phyloP scores from a whole-genome alignment of 2,113 vertebrate genomes.

The Naja naja region DNA sequence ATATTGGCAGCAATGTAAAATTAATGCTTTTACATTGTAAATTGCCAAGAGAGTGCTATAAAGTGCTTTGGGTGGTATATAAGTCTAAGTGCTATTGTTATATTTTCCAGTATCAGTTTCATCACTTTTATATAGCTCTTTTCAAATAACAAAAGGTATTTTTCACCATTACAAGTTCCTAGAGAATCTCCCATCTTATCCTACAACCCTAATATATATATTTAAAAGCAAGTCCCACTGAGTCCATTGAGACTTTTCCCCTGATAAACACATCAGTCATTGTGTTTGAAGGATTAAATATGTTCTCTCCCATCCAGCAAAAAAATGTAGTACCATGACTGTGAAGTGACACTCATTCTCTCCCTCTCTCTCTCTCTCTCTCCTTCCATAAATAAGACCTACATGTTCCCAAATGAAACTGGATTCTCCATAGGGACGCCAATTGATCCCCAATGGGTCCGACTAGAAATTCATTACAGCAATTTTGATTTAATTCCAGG shows the following conservation, averaged over 20 bases:
- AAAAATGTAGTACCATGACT: neutral
- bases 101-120: neutral
- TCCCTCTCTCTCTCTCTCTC: too few species aligned
- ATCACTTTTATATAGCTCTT: neutral
- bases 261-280: neutral
- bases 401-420: constrained; percentile 61
- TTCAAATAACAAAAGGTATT: neutral
- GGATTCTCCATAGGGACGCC: constrained; percentile 74
- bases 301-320: neutral
- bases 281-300: neutral
- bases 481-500: constrained; percentile 69
- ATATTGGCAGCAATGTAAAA: neutral
- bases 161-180: neutral
- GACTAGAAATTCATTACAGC: constrained; percentile 84
- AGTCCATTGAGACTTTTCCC: neutral
- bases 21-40: neutral
- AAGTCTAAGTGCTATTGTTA: neutral
- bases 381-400: constrained; percentile 39
- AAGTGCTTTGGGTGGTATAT: neutral
- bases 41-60: neutral
- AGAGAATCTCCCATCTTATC: neutral
- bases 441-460: constrained; percentile 57
- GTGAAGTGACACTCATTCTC: neutral
- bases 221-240: neutral
- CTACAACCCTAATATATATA: neutral